Evolutionary conservation across 2,888 invertebrate genomes (phyloP), one percentile per base, ranked within the genome.

Genomic region (Drosophila subquinaria): DNA sequence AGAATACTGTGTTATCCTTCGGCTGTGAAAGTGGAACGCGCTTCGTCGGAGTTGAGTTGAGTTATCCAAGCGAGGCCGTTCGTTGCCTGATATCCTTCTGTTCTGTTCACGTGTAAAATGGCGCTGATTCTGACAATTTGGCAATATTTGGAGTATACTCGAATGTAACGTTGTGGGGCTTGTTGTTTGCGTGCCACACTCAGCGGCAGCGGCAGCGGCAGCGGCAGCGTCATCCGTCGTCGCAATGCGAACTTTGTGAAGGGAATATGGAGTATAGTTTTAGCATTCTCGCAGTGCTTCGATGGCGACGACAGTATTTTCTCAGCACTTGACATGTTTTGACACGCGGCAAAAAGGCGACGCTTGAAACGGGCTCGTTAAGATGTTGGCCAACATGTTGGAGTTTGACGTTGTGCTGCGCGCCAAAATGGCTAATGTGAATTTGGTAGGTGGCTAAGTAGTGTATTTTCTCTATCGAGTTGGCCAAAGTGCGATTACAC

Each of bases 321-420:
- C 70, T 73, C 74, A 82, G 88, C 88, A 88, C 84, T 84, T 84
- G 84, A 88, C 84, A 84, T 84, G 84, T 88, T 84, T 86, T 84
- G 84, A 84, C 88, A 84, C 88, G 78, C 86, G 66, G 52, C 30
- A 2, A 52, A 69, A 69, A 65, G 59, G 36, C 61, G 61, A 73
- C 72, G 84, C 81, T 74, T 47, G 33, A 23, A 35, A 43, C 50
- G 43, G 36, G 8, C 57, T 36, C 45, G 47, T 47, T 57, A 47
- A 57, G 57, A 86, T 86, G 89, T 86, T 87, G 52, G 62, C 75
- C 69, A 59, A 55, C 36, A 64, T 82, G 45, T 63, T 86, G 73
- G 89, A 86, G 78, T 86, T 86, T 59, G 86, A 86, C 59, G 76
- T 86, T 33, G 80, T 89, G 76, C 69, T 86, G 71, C 89, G 86